These are phyloP conservation scores for Pantherophis vulpinus DNA, from an alignment of 2,797 vertebrate species.

Conservation along the genomic window DNA sequence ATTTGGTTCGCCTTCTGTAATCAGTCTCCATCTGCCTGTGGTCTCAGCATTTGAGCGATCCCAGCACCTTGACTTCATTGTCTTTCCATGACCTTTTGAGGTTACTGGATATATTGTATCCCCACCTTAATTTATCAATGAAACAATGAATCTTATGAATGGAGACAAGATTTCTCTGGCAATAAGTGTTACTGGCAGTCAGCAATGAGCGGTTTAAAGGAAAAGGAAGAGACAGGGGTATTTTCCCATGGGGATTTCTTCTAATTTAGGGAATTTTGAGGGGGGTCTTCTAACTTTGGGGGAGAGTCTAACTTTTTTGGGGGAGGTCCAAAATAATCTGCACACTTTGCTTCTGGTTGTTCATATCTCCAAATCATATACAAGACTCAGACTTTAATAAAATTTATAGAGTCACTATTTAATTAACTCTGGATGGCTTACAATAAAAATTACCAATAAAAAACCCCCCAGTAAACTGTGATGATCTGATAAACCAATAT, in stretches of 20 bases:
- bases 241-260: not conserved
- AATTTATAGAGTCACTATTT: not conserved
- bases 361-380: not conserved
- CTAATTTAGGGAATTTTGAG: not conserved
- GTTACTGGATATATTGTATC: not conserved
- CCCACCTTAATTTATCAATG: not conserved
- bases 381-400: not conserved
- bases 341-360: not conserved
- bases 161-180: not conserved
- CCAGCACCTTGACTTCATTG: not conserved
- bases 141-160: not conserved
- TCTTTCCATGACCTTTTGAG: not conserved
- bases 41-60: not conserved
- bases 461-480: not conserved
- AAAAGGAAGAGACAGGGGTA: not conserved
- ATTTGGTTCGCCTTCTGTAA: not conserved
- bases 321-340: not conserved
- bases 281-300: not conserved
- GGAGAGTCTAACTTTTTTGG: not conserved
- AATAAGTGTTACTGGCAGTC: not conserved
- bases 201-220: not conserved
- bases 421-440: not conserved
- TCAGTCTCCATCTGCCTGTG: not conserved
- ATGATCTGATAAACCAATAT: not conserved
- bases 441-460: not conserved